Evolutionary conservation across 2,888 invertebrate species (phyloP), one percentile per base, ranked within the genome.

Genomic region (Ectobius pallidus): DNA sequence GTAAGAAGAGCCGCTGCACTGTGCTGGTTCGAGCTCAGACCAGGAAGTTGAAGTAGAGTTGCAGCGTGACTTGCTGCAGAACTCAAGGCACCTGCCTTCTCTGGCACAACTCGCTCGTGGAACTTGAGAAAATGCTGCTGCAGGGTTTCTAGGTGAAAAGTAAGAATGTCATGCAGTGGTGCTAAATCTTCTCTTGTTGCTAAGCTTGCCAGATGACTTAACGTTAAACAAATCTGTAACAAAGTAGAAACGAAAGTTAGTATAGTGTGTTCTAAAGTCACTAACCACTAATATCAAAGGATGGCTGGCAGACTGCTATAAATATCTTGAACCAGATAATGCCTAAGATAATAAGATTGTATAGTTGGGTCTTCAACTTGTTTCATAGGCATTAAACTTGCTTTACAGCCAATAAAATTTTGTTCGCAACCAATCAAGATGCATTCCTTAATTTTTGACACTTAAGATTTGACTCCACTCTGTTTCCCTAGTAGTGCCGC

Each of bases 121-220:
- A 84, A 83, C 69, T 80, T 81, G 62, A 78, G 79, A 77, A 85
- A 78, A 61, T 85, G 83, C 4, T 75, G 74, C 71, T 80, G 80
- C 27, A 85, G 78, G n/a, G 79, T 76, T 44, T 84, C 84, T 11
- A 79, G 76, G 73, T 88, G 85, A 72, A 86, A 85, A 0, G 84
- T 80, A 0, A 89, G 79, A 0, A 85, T 83, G 49, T 87, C 86
- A 44, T 86, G 77, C 11, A 91, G 83, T 22, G 84, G 82, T 0
- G 81, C 49, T 14, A 92, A 82, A 80, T 94, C 93, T 0, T 88
- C 84, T 2, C 81, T 80, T 0, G 82, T 83, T 0, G 91, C 83
- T 4, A 90, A 80, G 34, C 86, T 86, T 73, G 91, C 87, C 70
- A 95, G 80, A 80, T 94, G 93, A 32, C 91, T 88, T 6, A 95